These are phyloP conservation scores for Nyctalus aviator DNA, from an alignment of 2,797 vertebrate species.

Conservation along the genomic window DNA sequence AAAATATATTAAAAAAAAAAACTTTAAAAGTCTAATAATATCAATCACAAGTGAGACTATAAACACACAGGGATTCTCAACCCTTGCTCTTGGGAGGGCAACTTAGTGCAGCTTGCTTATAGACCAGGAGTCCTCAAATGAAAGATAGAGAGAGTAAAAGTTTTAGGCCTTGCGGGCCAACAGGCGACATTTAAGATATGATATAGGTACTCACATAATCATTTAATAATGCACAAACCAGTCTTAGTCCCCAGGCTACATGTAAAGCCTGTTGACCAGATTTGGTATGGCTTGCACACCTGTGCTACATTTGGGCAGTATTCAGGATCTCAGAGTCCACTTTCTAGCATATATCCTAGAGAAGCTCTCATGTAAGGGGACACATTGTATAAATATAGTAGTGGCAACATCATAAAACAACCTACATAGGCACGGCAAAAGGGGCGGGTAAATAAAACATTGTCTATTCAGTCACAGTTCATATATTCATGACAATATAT, in stretches of 20 bases:
- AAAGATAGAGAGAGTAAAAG: neutral
- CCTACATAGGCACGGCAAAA: neutral
- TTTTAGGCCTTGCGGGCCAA: neutral
- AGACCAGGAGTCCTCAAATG: neutral
- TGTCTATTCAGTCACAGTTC: neutral
- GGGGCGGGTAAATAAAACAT: neutral
- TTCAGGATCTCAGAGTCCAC: neutral
- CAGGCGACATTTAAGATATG: neutral
- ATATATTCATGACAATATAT: neutral
- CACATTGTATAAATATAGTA: neutral
- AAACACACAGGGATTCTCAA: neutral
- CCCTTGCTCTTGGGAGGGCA: neutral
- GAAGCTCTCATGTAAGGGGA: neutral
- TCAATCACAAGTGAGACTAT: neutral
- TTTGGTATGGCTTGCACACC: neutral
- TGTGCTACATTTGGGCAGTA: neutral
- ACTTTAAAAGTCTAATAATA: neutral
- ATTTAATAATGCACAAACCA: neutral
- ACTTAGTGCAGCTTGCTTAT: neutral
- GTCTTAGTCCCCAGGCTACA: neutral
- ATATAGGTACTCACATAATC: neutral
- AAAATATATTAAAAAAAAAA: too few species aligned
- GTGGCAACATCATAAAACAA: neutral
- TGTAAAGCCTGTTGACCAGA: neutral
- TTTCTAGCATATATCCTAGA: neutral